Percentiles rank a stretch among this genome's conserved stretches.
Conservation (phyloP, 2,113 vertebrate species). For the Gobio gobio region DNA sequence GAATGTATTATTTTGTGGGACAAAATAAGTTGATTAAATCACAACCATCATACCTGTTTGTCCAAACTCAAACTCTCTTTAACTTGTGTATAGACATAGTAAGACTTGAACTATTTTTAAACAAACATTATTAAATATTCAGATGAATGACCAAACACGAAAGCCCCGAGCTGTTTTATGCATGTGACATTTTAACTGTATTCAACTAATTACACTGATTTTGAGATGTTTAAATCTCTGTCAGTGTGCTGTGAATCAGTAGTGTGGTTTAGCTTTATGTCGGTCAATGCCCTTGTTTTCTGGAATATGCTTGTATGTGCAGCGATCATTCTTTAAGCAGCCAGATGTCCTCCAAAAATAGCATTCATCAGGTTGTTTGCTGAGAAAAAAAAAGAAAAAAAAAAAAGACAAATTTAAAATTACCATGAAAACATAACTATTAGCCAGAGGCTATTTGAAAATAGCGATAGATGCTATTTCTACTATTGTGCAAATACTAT, state of each 20-base stretch:
- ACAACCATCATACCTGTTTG: background rate
- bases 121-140: background rate
- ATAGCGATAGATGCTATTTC: no score
- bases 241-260: background rate
- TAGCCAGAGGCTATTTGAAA: no score
- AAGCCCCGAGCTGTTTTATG: background rate
- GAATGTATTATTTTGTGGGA: background rate
- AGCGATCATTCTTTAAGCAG: slow-evolving; percentile 67
- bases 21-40: background rate
- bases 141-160: background rate
- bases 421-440: no score
- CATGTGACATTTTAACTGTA: background rate
- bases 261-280: slow-evolving; percentile 44
- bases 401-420: background rate
- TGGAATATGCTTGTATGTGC: slow-evolving; percentile 70
- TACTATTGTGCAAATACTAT: no score
- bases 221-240: background rate
- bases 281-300: slow-evolving; percentile 72
- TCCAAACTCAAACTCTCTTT: background rate
- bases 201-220: slow-evolving; percentile 4
- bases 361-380: slow-evolving; percentile 69
- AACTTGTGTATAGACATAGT: background rate
- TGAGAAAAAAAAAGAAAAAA: slow-evolving; percentile 22
- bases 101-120: background rate
- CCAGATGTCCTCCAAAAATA: slow-evolving; percentile 76